Percentiles rank a stretch among this genome's conserved stretches.
phyloP scores from a whole-genome alignment of 1,140 invertebrate genomes.

The Macrobrachium nipponense region DNA sequence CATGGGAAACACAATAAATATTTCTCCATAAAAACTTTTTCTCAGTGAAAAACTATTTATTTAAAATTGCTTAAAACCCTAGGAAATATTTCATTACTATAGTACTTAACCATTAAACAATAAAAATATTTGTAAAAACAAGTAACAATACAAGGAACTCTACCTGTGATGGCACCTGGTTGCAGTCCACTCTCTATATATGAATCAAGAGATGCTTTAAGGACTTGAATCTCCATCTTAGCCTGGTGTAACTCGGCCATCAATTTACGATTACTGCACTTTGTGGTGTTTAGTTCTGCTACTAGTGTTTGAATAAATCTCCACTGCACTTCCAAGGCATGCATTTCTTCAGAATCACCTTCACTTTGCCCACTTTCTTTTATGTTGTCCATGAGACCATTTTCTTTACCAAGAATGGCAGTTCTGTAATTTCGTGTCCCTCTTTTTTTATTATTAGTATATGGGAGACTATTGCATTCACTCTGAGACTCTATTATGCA shows the following conservation, averaged over 20 bases:
- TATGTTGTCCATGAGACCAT: slow-evolving; percentile 46
- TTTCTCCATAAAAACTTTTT: no score
- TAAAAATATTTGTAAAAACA: not conserved
- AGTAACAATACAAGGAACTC: not conserved
- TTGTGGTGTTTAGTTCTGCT: slow-evolving; percentile 42
- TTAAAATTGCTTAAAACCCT: no score
- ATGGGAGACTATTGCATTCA: not conserved
- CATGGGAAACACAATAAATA: no score
- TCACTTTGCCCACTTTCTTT: slow-evolving; percentile 55
- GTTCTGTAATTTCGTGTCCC: slow-evolving; percentile 4
- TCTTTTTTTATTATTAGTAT: slow-evolving; percentile 14
- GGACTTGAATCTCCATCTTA: slow-evolving; percentile 47
- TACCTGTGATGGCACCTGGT: slow-evolving; percentile 50
- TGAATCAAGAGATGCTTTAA: slow-evolving; percentile 41
- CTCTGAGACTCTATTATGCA: slow-evolving; percentile 37
- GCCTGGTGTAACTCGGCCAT: slow-evolving; percentile 49
- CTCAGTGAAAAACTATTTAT: no score
- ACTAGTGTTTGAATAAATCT: slow-evolving; percentile 57
- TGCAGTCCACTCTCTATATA: slow-evolving; percentile 44
- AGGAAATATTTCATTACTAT: no score
- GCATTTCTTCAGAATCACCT: slow-evolving; percentile 42
- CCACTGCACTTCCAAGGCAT: slow-evolving; percentile 55
- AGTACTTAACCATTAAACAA: no score
- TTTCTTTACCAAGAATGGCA: slow-evolving; percentile 14
- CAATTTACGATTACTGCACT: slow-evolving; percentile 39